Conservation (phyloP, 2,888 invertebrate species). For the Lathronympha strigana region DNA sequence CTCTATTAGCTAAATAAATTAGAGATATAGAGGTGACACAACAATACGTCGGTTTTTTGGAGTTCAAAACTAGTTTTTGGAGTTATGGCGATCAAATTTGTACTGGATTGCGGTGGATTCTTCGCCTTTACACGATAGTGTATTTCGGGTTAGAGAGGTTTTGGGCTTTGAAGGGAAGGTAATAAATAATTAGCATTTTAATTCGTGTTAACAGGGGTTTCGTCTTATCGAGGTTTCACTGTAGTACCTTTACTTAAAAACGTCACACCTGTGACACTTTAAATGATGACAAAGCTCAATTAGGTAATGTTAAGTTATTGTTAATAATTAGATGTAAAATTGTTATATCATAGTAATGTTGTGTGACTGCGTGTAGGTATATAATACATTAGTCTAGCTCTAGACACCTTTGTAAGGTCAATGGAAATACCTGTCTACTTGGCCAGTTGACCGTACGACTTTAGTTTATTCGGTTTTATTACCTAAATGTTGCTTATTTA, state of each 20-base stretch:
- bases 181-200: too few relatives aligned
- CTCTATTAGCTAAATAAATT: too few relatives aligned
- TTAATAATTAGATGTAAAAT: slow-evolving; percentile 47
- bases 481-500: background rate
- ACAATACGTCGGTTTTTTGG: too few relatives aligned
- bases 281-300: slow-evolving; percentile 60
- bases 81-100: too few relatives aligned
- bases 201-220: background rate
- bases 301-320: slow-evolving; percentile 45
- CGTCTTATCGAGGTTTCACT: too few relatives aligned
- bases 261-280: background rate
- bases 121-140: too few relatives aligned
- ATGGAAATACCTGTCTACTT: slow-evolving; percentile 18
- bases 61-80: too few relatives aligned
- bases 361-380: slow-evolving; percentile 11
- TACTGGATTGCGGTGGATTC: too few relatives aligned
- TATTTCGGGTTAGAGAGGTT: too few relatives aligned
- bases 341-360: slow-evolving; percentile 26
- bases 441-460: background rate
- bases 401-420: slow-evolving; percentile 26
- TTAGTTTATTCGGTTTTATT: background rate
- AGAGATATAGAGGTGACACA: too few relatives aligned
- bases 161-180: too few relatives aligned
- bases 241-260: too few relatives aligned
- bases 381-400: slow-evolving; percentile 12